Evolutionary conservation across 92 coral and sea anemone genomes (phyloP).

Genomic region (Metridium senile): DNA sequence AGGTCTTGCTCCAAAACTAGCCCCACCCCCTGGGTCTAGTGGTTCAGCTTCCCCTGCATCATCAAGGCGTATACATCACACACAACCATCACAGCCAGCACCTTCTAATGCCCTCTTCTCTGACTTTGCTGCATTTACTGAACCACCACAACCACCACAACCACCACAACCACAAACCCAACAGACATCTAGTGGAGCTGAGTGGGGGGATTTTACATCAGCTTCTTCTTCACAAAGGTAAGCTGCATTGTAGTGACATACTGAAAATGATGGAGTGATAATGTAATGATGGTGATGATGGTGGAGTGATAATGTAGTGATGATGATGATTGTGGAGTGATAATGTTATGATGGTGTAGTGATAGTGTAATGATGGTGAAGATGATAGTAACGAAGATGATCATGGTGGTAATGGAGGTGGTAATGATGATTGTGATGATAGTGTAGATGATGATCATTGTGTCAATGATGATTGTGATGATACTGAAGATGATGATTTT

Average conservation of each 20-base stretch:
- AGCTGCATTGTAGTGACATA: neutral
- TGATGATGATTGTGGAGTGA: neutral
- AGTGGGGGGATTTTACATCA: constrained; percentile 98
- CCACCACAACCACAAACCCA: constrained; percentile 54
- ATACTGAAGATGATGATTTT: neutral
- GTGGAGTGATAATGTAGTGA: neutral
- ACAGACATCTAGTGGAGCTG: constrained; percentile 42
- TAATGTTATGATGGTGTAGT: no score
- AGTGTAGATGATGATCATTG: neutral
- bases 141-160: constrained; percentile 49
- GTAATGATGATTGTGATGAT: neutral
- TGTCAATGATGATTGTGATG: neutral
- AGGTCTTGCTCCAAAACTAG: constrained; percentile 75
- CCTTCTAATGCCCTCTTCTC: constrained; percentile 48
- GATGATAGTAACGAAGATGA: neutral
- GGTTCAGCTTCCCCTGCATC: constrained; percentile 71
- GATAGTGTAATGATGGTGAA: neutral
- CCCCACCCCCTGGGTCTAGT: constrained; percentile 85
- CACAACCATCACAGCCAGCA: constrained; percentile 43
- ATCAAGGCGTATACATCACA: constrained; percentile 47
- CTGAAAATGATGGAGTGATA: neutral
- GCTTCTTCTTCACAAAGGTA: constrained; percentile 58
- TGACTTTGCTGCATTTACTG: constrained; percentile 47
- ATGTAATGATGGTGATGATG: neutral
- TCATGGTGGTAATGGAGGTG: neutral